Evolutionary conservation across 2,113 vertebrate species (phyloP).

Genomic region (Apteryx mantelli): DNA sequence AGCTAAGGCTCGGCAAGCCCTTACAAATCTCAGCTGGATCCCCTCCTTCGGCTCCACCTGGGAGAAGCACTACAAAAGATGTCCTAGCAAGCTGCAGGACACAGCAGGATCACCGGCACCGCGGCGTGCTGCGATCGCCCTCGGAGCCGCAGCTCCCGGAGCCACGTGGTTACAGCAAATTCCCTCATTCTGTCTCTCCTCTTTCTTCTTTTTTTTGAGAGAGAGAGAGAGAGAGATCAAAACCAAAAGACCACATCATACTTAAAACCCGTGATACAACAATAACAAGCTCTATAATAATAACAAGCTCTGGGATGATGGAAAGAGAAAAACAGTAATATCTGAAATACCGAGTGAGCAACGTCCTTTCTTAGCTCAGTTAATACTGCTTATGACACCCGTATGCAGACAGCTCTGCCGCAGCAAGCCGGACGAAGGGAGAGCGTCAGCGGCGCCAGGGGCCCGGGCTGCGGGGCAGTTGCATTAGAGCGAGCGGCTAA

Average conservation of each 20-base stretch:
- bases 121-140: not conserved
- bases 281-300: not conserved
- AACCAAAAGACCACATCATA: not conserved
- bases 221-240: not conserved
- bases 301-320: not conserved
- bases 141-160: fast-evolving
- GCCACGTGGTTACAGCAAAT: not conserved
- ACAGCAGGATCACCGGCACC: not conserved
- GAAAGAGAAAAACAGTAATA: not conserved
- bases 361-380: not conserved
- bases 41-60: not conserved
- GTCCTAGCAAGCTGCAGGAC: not conserved
- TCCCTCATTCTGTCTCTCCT: not conserved
- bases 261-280: not conserved
- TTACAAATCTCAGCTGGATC: not conserved
- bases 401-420: not conserved
- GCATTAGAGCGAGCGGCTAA: not conserved
- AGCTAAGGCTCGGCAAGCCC: not conserved
- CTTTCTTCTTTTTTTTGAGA: no score
- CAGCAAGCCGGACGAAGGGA: not conserved
- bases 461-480: not conserved
- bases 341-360: not conserved
- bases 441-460: not conserved
- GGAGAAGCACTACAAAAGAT: not conserved
- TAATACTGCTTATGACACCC: not conserved